These are phyloP conservation scores for Leucoraja erinaceus DNA, from an alignment of 2,113 vertebrate genomes.

Conservation along the genomic window DNA sequence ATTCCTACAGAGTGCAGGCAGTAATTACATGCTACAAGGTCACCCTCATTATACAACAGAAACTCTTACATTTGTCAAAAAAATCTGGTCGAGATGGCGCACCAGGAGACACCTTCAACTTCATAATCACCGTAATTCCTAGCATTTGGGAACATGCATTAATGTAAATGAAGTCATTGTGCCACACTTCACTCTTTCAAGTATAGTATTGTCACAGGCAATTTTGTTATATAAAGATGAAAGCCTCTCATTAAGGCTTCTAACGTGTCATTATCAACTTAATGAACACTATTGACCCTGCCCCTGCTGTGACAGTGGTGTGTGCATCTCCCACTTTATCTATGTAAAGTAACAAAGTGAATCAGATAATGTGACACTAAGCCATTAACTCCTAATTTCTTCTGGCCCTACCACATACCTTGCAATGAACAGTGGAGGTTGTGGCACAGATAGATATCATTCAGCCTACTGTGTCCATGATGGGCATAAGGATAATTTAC, in stretches of 20 bases:
- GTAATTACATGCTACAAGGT: background rate
- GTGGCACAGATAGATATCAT: too few relatives aligned
- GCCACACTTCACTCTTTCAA: conserved; percentile 17
- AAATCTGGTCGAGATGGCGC: background rate
- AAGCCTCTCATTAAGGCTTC: conserved; percentile 21
- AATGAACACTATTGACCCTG: conserved; percentile 25
- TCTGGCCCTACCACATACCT: background rate
- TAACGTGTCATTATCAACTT: conserved; percentile 20
- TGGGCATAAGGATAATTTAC: too few relatives aligned
- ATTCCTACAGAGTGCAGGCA: background rate
- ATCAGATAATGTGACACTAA: background rate
- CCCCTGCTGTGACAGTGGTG: background rate
- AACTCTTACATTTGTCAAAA: background rate
- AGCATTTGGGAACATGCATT: background rate
- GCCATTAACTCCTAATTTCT: background rate
- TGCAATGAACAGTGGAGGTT: too few relatives aligned
- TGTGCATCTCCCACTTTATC: background rate
- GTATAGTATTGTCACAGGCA: conserved; percentile 1
- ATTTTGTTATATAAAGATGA: conserved; percentile 11
- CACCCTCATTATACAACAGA: background rate
- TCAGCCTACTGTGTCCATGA: too few relatives aligned
- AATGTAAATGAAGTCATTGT: conserved; percentile 18
- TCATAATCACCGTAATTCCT: conserved; percentile 20
- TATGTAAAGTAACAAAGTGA: conserved; percentile 13
- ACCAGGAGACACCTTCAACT: background rate